These are phyloP conservation scores for Apocheima hispidaria DNA, from an alignment of 2,888 invertebrate species.

Conservation along the genomic window DNA sequence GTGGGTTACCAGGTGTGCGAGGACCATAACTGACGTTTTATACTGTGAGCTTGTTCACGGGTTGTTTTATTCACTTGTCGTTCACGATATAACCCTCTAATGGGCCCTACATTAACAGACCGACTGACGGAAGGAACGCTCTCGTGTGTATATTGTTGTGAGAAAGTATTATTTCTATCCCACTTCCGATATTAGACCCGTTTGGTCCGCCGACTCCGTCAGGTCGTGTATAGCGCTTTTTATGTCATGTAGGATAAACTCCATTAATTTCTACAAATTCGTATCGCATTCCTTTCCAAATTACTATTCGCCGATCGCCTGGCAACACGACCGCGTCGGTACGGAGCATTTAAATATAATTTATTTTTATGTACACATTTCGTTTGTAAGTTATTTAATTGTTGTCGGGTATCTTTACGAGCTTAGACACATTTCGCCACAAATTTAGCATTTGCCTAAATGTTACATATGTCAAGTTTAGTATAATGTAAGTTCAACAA, in stretches of 20 bases:
- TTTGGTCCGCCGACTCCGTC: not conserved
- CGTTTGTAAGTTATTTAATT: slow-evolving; percentile 30
- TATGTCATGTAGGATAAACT: not conserved
- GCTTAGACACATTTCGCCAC: slow-evolving; percentile 1
- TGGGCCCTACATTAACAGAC: not conserved
- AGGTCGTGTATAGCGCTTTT: not conserved
- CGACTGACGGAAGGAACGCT: not conserved
- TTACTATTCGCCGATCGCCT: not conserved
- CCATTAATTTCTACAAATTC: slow-evolving; percentile 1
- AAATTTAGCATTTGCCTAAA: not conserved
- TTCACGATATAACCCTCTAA: not conserved
- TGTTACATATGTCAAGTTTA: not conserved
- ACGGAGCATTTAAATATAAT: slow-evolving; percentile 54
- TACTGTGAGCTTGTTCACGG: slow-evolving; percentile 13
- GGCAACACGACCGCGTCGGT: slow-evolving; percentile 32
- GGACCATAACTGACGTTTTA: slow-evolving; percentile 22
- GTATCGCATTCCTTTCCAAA: slow-evolving; percentile 23
- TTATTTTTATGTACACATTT: slow-evolving; percentile 39
- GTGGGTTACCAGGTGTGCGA: slow-evolving; percentile 4
- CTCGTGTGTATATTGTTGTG: not conserved
- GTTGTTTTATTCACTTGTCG: not conserved
- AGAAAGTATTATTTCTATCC: not conserved
- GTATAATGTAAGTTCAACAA: too few relatives aligned
- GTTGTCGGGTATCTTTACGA: slow-evolving; percentile 1
- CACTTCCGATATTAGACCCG: not conserved